These are phyloP conservation scores for Drosophila punjabiensis DNA, from an alignment of 1,140 invertebrate genomes.

Conservation along the genomic window DNA sequence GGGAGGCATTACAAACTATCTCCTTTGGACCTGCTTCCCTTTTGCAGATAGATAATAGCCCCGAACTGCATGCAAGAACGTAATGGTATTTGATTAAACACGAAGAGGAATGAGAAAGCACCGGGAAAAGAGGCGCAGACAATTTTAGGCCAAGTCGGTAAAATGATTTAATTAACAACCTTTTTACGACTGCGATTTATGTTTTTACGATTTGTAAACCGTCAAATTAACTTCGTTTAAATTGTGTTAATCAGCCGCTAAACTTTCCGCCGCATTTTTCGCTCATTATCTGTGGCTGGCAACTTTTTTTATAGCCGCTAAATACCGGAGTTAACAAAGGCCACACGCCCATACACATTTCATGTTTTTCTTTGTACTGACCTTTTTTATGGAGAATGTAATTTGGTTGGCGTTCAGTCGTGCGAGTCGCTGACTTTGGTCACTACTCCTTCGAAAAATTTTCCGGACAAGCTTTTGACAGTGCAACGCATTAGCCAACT, in stretches of 20 bases:
- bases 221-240: slow-evolving; percentile 1
- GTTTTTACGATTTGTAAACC: slow-evolving; percentile 5
- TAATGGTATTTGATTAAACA: slow-evolving; percentile 9
- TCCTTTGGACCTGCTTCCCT: neutral
- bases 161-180: neutral
- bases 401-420: slow-evolving; percentile 62
- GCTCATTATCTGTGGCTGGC: slow-evolving; percentile 42
- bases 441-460: slow-evolving; percentile 48
- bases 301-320: slow-evolving; percentile 46
- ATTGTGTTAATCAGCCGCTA: slow-evolving; percentile 9
- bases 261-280: slow-evolving; percentile 20
- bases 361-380: slow-evolving; percentile 5
- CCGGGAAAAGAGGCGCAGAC: neutral
- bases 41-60: neutral
- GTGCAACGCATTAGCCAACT: slow-evolving; percentile 63
- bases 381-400: slow-evolving; percentile 60
- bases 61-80: neutral
- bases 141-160: neutral
- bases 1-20: slow-evolving; percentile 19
- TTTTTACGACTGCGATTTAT: neutral
- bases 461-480: slow-evolving; percentile 56
- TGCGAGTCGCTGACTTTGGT: slow-evolving; percentile 53
- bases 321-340: slow-evolving; percentile 34
- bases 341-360: slow-evolving; percentile 9
- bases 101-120: neutral